Conservation (phyloP, 2,888 invertebrate species). For the Caenorhabditis macrosperma region DNA sequence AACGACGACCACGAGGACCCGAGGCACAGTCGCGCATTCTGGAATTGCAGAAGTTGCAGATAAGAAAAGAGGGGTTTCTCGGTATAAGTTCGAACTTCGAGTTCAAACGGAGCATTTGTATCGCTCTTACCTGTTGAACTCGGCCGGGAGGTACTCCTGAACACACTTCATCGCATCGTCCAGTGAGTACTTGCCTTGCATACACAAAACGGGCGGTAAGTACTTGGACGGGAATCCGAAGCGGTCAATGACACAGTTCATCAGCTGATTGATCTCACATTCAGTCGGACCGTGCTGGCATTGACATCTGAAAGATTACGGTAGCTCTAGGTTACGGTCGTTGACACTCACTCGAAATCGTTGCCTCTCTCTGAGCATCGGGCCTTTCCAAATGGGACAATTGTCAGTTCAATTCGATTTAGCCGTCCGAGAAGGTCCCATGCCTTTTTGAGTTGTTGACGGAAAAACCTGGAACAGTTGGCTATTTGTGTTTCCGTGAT, state of each 20-base stretch:
- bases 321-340: neutral
- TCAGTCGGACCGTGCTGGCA: constrained; percentile 79
- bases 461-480: constrained; percentile 68
- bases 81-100: neutral
- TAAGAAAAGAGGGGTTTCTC: neutral
- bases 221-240: constrained; percentile 70
- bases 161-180: constrained; percentile 72
- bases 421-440: constrained; percentile 64
- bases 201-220: constrained; percentile 72
- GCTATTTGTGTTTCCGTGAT: neutral
- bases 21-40: constrained; percentile 74
- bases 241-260: constrained; percentile 79
- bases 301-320: constrained; percentile 67
- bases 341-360: constrained; percentile 64
- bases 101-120: neutral
- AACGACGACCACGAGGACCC: constrained; percentile 72
- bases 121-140: constrained; percentile 37
- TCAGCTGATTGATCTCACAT: constrained; percentile 78
- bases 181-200: constrained; percentile 65
- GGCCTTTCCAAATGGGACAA: constrained; percentile 79
- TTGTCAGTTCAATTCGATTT: constrained; percentile 71
- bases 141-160: constrained; percentile 35
- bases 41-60: constrained; percentile 42
- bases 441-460: constrained; percentile 50
- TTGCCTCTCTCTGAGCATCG: constrained; percentile 70